Evolutionary conservation across 2,113 vertebrate genomes (phyloP), one percentile per base, ranked within the genome.

Genomic region (Calonectris borealis): DNA sequence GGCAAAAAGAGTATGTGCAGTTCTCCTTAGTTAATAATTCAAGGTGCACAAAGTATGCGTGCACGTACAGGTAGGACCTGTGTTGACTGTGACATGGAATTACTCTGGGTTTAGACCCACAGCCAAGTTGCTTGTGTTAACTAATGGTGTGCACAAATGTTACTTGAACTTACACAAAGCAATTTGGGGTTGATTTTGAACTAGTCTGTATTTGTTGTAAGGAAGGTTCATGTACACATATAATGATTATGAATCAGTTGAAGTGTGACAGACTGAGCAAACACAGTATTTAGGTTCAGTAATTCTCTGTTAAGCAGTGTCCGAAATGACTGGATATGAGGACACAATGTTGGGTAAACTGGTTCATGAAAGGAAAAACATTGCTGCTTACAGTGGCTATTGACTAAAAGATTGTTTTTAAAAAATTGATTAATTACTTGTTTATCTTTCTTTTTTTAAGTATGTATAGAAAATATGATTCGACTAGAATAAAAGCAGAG

Each of bases 391-490:
- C 9, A 65, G 6, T 82, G 66, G 9, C 62, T 95, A 29, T 51
- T 95, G n/a, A 62, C 29, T 80, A 73, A 60, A 91, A 76, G n/a
- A 22, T 52, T 32, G 11, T 75, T 91, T 76, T 82, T 60, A 32
- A 78, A 90, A 72, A 77, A 32, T 1, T 10, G 29, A 19, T 68
- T 83, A 83, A 88, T 88, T 77, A 90, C 65, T 81, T 81, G 49
- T 92, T 66, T 90, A 60, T 91, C 93, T 97, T 83, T 73, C 65
- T 93, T 64, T 73, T 96, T 95, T 97, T 17, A 96, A 99, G 99
- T 90, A 98, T 99, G 98, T 99, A 99, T 98, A 99, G 99, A 98
- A 99, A 99, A 98, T 99, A 99, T 1, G 99, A 99, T 94, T 98
- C 99, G 1, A 95, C 99, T 91, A 99, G 99, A 97, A 99, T 99